A percentile compares a stretch with the other conserved stretches of the same genome.
phyloP scores from a whole-genome alignment of 2,888 invertebrate species.

The Hetaerina titia region DNA sequence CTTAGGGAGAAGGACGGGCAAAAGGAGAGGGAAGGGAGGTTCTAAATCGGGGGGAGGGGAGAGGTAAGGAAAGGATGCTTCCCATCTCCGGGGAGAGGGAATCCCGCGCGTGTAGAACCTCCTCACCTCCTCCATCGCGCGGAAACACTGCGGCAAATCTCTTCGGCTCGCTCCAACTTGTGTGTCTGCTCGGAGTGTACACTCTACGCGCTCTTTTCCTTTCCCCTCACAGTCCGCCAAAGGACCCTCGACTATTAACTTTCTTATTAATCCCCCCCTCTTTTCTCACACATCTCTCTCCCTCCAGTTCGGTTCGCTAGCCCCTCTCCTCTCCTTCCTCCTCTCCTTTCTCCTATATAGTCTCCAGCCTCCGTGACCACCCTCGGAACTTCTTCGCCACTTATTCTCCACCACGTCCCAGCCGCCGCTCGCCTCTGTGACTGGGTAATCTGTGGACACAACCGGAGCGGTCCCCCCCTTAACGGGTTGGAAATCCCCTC shows the following conservation, averaged over 20 bases:
- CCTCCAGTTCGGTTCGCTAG: too few relatives aligned
- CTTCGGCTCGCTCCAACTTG: not conserved
- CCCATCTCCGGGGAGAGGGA: not conserved
- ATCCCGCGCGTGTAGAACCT: not conserved
- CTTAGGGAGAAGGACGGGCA: not conserved
- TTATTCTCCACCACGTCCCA: not conserved
- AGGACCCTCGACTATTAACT: slow-evolving; percentile 1
- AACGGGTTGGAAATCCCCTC: not conserved
- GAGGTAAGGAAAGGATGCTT: not conserved
- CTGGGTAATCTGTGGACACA: not conserved
- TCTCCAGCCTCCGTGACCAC: not conserved
- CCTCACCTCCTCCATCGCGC: not conserved
- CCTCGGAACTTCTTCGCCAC: not conserved
- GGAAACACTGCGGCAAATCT: not conserved
- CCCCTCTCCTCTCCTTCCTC: not conserved
- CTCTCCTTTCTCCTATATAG: not conserved
- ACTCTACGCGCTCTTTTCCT: not conserved
- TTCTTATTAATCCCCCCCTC: not conserved
- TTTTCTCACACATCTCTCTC: too few relatives aligned
- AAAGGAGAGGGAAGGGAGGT: not conserved
- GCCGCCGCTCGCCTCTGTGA: not conserved
- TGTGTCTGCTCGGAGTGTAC: not conserved
- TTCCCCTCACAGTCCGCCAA: not conserved
- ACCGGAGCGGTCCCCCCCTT: not conserved
- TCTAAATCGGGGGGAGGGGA: not conserved